These are phyloP conservation scores for Euzetes globulus DNA, from an alignment of 2,888 invertebrate genomes.

Conservation along the genomic window DNA sequence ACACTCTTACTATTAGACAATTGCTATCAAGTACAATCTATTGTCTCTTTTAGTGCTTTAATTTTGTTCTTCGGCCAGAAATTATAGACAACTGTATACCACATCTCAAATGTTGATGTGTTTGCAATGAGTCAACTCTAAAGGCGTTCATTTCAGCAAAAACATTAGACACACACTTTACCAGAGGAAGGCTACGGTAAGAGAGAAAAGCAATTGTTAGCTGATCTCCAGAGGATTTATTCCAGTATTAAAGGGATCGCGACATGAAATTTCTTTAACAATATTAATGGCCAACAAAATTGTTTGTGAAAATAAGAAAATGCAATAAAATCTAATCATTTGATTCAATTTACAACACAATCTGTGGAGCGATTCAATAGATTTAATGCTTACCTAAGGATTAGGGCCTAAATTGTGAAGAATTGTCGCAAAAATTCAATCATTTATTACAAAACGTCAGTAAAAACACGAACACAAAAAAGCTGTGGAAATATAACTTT, in stretches of 20 bases:
- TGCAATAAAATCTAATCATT: neutral
- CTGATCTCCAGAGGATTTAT: neutral
- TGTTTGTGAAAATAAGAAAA: neutral
- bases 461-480: neutral
- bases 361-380: neutral
- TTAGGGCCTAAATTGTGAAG: constrained; percentile 5
- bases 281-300: neutral
- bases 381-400: neutral
- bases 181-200: neutral
- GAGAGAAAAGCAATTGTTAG: neutral
- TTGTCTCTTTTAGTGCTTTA: neutral
- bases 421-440: neutral
- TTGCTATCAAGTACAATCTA: neutral
- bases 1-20: neutral
- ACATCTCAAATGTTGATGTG: no score
- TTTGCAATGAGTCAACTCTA: no score
- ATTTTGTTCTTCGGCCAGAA: no score
- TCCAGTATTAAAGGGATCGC: neutral
- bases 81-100: no score
- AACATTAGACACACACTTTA: neutral
- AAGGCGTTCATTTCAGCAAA: neutral
- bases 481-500: no score
- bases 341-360: neutral
- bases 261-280: neutral
- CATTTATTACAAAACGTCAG: neutral